Evolutionary conservation across 2,797 vertebrate genomes (phyloP), one percentile per base, ranked within the genome.

Genomic region (Thripadectes ignobilis): DNA sequence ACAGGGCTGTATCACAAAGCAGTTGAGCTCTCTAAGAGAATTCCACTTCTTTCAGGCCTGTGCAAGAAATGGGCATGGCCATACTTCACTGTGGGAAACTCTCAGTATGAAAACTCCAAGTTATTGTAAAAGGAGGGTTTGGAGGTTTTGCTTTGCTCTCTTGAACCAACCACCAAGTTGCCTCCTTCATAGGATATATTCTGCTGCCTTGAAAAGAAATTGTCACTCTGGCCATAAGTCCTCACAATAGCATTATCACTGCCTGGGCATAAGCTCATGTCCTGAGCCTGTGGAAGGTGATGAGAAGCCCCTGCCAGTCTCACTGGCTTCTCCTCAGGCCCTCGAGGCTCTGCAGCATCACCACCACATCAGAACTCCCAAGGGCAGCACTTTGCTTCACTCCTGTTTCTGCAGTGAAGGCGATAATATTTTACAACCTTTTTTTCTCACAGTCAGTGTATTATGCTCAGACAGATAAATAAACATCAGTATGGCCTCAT

Each of bases 171-270:
- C 9, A 29, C 20, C 26, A 81, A 10, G 32, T 51, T 59, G 26
- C 14, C 16, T 65, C 7, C 65, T 48, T 76, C 26, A 36, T 23
- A 38, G 23, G 7, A 23, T 43, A n/a, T 48, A n/a, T 36, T 82
- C 61, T 54, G 19, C 41, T 62, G 52, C 48, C 62, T 71, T 38
- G 39, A 48, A 51, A 81, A 80, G 52, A 46, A 52, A n/a, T 20
- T 48, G 13, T 48, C 38, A 59, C 51, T 10, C 36, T 88, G 46
- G 32, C 22, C 12, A 3, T 32, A n/a, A 58, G 74, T 81, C 22
- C 46, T 63, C 39, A 14, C 30, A 34, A 12, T 0, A 3, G 19
- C 51, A 12, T 34, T 46, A 14, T 18, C 1, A 0, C 49, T 29
- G 39, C 14, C 8, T 12, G 15, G 38, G 14, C 27, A 11, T 17